phyloP scores from a whole-genome alignment of 2,113 vertebrate species.

The Fulmarus glacialis region DNA sequence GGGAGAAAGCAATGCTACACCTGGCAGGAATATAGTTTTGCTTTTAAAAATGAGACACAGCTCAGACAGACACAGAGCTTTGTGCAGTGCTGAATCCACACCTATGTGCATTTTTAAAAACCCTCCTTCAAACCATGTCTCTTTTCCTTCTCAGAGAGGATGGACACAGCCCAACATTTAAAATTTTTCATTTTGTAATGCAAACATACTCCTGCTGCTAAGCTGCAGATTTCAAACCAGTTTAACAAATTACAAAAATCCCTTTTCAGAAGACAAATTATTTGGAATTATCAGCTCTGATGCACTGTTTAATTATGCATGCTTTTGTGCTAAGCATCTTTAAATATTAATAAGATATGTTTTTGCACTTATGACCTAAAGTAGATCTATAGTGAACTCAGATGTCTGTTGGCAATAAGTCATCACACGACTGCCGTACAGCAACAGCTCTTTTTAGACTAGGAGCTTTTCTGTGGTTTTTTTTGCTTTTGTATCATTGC shows the following conservation, averaged over 20 bases:
- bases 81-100: background rate
- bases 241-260: conserved; percentile 74
- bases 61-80: background rate
- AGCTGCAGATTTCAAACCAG: conserved; percentile 65
- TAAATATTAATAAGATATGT: conserved; percentile 76
- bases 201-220: conserved; percentile 53
- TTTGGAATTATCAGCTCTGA: conserved; percentile 62
- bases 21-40: background rate
- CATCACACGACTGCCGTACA: background rate
- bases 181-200: conserved; percentile 65
- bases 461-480: background rate
- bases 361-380: conserved; percentile 68
- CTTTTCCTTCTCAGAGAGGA: background rate
- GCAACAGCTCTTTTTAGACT: background rate
- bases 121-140: background rate
- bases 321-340: conserved; percentile 71
- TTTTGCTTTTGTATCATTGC: background rate
- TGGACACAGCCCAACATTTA: conserved; percentile 2
- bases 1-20: background rate
- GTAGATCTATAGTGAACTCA: conserved; percentile 49
- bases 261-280: conserved; percentile 75
- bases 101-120: background rate
- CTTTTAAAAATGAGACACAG: background rate
- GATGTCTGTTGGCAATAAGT: conserved; percentile 38
- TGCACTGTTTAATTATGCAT: conserved; percentile 79